Evolutionary conservation across 2,797 vertebrate genomes (phyloP).

Genomic region (Pristis pectinata): DNA sequence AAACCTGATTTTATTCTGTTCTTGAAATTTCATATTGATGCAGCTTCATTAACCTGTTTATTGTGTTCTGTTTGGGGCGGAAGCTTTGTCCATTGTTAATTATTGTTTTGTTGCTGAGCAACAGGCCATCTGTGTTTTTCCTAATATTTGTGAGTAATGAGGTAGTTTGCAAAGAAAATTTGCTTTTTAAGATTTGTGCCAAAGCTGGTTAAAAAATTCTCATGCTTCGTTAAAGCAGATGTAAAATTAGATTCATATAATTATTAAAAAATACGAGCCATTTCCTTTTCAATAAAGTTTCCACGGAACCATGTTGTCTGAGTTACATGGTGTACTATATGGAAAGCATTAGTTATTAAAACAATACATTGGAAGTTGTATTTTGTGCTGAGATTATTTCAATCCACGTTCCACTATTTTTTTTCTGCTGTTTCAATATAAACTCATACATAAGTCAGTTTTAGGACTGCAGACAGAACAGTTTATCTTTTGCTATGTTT

Average conservation of each 20-base stretch:
- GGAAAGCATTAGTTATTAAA: conserved; percentile 22
- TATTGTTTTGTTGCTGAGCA: conserved; percentile 26
- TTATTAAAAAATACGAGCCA: conserved; percentile 4
- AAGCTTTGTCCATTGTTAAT: not conserved
- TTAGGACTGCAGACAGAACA: not conserved
- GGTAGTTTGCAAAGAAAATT: conserved; percentile 30
- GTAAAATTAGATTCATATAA: conserved; percentile 31
- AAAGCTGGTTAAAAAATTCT: not conserved
- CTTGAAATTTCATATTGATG: conserved; percentile 16
- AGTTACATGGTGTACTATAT: not conserved
- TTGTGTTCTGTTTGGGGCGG: not conserved
- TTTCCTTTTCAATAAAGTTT: not conserved
- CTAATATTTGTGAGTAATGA: conserved; percentile 35
- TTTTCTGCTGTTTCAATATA: not conserved
- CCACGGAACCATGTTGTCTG: not conserved
- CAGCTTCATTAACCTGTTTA: conserved; percentile 28
- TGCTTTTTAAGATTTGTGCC: not conserved
- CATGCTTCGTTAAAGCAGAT: conserved; percentile 4
- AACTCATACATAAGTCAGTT: not conserved
- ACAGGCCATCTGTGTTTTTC: conserved; percentile 2
- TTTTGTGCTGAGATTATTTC: not conserved
- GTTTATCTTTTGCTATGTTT: not conserved
- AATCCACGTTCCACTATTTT: not conserved
- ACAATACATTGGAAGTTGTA: not conserved
- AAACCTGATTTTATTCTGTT: conserved; percentile 19